Conservation (phyloP, 92 coral and sea anemone genomes). For the Micromussa lordhowensis region DNA sequence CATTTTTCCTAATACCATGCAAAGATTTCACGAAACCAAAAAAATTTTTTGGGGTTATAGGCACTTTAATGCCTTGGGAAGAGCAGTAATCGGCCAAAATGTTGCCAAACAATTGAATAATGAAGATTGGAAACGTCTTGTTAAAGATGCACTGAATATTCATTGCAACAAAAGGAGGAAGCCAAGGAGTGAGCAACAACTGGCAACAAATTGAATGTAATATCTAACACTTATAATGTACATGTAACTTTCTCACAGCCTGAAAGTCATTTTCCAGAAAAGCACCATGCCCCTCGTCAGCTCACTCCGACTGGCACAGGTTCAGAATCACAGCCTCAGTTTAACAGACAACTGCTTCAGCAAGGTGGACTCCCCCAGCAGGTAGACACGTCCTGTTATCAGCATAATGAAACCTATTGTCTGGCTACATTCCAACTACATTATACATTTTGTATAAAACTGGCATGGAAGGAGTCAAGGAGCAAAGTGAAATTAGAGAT, state of each 20-base stretch:
- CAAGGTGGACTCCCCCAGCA: constrained; percentile 46
- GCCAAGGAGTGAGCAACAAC: neutral
- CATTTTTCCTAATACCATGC: no score
- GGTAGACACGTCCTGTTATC: neutral
- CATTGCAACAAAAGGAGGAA: neutral
- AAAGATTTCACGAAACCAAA: no score
- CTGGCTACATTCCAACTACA: neutral
- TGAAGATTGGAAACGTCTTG: no score
- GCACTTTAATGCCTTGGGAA: no score
- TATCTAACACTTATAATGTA: neutral
- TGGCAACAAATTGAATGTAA: neutral
- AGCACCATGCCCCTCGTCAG: constrained; percentile 29
- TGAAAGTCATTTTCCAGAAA: constrained; percentile 31
- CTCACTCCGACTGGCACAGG: neutral
- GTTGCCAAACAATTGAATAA: no score
- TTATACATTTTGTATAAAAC: no score
- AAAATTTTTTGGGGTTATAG: no score
- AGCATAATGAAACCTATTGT: neutral
- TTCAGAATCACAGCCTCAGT: constrained; percentile 25
- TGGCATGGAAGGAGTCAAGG: no score
- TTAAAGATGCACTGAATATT: no score
- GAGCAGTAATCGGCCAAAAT: no score
- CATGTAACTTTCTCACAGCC: neutral
- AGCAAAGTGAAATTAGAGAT: no score
- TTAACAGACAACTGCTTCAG: constrained; percentile 17